These are phyloP conservation scores for Drosophila villosipedis DNA, from an alignment of 2,888 invertebrate species.

Conservation along the genomic window DNA sequence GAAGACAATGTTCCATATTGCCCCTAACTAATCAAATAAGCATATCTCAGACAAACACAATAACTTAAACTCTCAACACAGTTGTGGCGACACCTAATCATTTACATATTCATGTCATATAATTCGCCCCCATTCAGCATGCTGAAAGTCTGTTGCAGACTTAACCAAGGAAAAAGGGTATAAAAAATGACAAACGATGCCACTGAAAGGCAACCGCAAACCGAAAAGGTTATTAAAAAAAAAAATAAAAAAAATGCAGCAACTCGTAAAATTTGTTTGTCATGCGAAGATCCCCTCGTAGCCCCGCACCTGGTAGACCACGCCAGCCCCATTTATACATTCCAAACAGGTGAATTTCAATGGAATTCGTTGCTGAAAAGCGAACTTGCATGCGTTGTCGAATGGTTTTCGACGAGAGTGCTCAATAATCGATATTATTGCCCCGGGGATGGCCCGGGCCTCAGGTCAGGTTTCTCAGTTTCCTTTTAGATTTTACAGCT, in stretches of 20 bases:
- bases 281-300: not conserved
- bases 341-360: conserved; percentile 34
- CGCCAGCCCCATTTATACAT: not conserved
- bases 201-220: conserved; percentile 10
- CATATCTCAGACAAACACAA: not conserved
- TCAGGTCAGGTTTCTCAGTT: not conserved
- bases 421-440: conserved; percentile 53
- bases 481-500: conserved; percentile 4
- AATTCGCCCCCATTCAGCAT: not conserved
- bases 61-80: not conserved
- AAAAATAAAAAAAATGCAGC: conserved; percentile 11
- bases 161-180: not conserved
- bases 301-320: not conserved
- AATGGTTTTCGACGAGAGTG: conserved; percentile 11
- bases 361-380: conserved; percentile 25
- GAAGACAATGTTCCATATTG: not conserved
- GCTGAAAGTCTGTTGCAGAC: not conserved
- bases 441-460: not conserved
- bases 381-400: conserved; percentile 34
- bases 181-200: conserved; percentile 25
- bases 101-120: conserved; percentile 2
- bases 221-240: not conserved
- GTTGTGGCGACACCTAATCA: not conserved
- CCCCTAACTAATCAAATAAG: not conserved
- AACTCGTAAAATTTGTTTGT: conserved; percentile 35